Base-by-base conservation (phyloP, 2,888 invertebrate species). In the Patella depressa region DNA sequence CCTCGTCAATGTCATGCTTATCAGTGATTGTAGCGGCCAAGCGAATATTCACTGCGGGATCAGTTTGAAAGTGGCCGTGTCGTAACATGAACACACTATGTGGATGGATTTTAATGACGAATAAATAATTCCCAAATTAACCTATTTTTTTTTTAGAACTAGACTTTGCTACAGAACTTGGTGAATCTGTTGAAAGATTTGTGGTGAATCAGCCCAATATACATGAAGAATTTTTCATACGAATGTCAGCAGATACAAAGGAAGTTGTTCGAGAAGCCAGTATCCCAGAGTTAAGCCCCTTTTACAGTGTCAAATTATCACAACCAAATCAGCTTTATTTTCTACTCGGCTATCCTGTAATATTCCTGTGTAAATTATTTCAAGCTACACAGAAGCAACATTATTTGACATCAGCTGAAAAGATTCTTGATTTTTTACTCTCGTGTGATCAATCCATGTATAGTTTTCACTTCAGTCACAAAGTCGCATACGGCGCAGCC, bases 321-420 rank as follows among this genome's bases (percentile, higher is more conserved):
- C 59, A 72, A 15, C 80, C 81, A 2, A 80, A 83, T 69, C 83
- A 84, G 74, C 74, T 83, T 4, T 84, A 82, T 71, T 83, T 82
- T 74, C 80, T 82, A 55, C 77, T 84, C 45, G 84, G 84, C 34
- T 84, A 83, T 78, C 79, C 80, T 71, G 81, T 76, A 14, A 82
- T 83, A 34, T 84, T 83, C 70, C 78, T 83, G 77, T 77, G 72
- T 14, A 82, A 83, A 54, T 77, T 84, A 15, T 83, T 77, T 65
- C 77, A 78, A 70, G 80, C 79, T 2, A 81, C 81, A n/a, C 59
- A 72, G 15, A 79, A 80, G 73, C 15, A 34, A 34, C 70, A 79
- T 45, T 83, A 78, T 75, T 74, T 84, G 12, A 76, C 80, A 14
- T 76, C 76, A 69, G 82, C 82, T 9, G 78, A 80, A 53, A 19